A percentile compares a stretch with the other conserved stretches of the same genome.
Evolutionary conservation across 2,888 invertebrate genomes (phyloP).

Genomic region (Lithophane leautieri): DNA sequence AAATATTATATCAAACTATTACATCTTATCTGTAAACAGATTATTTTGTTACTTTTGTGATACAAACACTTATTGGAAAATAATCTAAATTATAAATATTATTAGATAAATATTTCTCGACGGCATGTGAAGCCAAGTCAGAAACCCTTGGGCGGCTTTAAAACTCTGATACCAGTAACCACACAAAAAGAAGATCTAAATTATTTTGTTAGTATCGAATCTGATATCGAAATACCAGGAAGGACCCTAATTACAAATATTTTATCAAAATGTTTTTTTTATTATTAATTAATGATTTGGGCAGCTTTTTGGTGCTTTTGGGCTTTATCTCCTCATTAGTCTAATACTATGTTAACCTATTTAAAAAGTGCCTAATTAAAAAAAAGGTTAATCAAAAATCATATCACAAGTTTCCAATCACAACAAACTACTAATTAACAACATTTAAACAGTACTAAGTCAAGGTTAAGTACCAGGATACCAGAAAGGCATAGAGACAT

Average conservation of each 20-base stretch:
- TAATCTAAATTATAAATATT: too few relatives aligned
- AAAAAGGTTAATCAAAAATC: not conserved
- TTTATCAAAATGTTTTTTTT: not conserved
- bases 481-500: conserved; percentile 37
- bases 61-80: not conserved
- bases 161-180: too few relatives aligned
- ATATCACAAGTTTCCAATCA: not conserved
- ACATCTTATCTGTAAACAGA: not conserved
- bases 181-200: too few relatives aligned
- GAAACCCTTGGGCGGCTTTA: too few relatives aligned
- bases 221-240: not conserved
- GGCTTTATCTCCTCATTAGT: conserved; percentile 10
- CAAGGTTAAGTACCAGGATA: conserved; percentile 53
- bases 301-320: too few relatives aligned
- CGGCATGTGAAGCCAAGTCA: too few relatives aligned
- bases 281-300: not conserved
- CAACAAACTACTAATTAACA: not conserved
- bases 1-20: not conserved
- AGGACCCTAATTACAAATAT: not conserved
- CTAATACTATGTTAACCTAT: not conserved
- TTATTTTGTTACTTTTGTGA: not conserved
- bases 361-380: not conserved
- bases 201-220: not conserved
- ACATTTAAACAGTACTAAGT: conserved; percentile 13
- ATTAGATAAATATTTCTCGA: too few relatives aligned